Percentiles rank a stretch among this genome's conserved stretches.
Conservation (phyloP, 2,797 vertebrate species). For the Chiloscyllium punctatum region DNA sequence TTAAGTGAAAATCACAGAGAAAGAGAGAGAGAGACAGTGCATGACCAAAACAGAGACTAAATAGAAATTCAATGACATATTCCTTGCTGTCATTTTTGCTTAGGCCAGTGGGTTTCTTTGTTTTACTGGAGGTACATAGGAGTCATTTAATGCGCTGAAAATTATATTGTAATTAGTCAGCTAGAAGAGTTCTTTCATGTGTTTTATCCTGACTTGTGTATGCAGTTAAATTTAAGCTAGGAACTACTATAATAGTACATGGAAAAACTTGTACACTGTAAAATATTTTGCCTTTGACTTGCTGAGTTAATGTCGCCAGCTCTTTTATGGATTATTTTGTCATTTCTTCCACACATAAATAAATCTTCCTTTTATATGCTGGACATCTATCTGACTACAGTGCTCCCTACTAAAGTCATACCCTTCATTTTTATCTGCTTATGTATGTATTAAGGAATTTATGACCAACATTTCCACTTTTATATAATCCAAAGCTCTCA, state of each 20-base stretch:
- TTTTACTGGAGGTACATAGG: background rate
- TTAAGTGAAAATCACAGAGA: background rate
- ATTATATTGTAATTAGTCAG: background rate
- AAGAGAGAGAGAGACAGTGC: background rate
- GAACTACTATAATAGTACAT: background rate
- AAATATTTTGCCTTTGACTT: background rate
- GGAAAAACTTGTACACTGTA: background rate
- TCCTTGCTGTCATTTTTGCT: background rate
- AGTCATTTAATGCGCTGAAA: background rate
- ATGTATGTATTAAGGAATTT: background rate
- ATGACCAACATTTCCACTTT: background rate
- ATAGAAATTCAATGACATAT: background rate
- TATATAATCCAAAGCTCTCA: background rate
- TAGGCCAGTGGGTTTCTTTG: background rate
- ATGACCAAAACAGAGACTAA: background rate
- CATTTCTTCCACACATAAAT: background rate
- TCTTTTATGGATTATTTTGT: background rate
- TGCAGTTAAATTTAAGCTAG: background rate
- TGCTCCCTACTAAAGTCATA: background rate
- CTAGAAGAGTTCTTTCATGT: background rate
- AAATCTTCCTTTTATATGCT: background rate
- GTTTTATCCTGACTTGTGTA: background rate
- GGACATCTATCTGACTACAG: background rate
- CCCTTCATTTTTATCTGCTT: background rate
- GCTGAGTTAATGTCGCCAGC: constrained; percentile 11